A percentile compares a stretch with the other conserved stretches of the same genome.
Evolutionary conservation across 2,797 vertebrate genomes (phyloP).

Genomic region (Pristis pectinata): DNA sequence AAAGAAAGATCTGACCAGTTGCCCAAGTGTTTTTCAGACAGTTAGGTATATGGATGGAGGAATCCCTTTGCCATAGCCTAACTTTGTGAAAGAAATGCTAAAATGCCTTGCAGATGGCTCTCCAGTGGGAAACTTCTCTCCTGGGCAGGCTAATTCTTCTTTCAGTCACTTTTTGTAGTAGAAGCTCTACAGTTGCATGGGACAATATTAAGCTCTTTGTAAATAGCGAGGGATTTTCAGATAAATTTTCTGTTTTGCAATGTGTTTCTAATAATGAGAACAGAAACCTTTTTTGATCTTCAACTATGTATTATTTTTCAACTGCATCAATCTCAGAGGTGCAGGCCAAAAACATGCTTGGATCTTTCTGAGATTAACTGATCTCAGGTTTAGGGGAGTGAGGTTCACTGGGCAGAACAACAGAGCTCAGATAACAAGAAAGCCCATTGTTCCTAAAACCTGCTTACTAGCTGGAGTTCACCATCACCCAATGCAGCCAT

Average conservation of each 20-base stretch:
- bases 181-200: neutral
- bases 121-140: neutral
- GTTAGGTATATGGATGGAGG: neutral
- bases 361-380: neutral
- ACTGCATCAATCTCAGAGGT: neutral
- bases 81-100: neutral
- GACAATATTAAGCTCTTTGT: neutral
- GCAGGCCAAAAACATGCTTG: neutral
- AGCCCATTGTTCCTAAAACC: too few species aligned
- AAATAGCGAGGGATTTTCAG: neutral
- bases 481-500: neutral
- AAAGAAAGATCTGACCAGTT: neutral
- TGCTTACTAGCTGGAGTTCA: too few species aligned
- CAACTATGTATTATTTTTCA: neutral
- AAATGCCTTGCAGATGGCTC: neutral
- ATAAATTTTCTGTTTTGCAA: neutral
- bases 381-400: neutral
- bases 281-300: neutral
- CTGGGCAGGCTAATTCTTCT: neutral
- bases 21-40: neutral
- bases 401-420: too few species aligned
- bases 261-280: neutral
- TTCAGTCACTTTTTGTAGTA: neutral
- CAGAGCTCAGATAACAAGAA: too few species aligned
- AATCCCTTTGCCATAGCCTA: neutral